Evolutionary conservation across 1,140 invertebrate species (phyloP), one percentile per base, ranked within the genome.

Genomic region (Zaprionus vittiger): DNA sequence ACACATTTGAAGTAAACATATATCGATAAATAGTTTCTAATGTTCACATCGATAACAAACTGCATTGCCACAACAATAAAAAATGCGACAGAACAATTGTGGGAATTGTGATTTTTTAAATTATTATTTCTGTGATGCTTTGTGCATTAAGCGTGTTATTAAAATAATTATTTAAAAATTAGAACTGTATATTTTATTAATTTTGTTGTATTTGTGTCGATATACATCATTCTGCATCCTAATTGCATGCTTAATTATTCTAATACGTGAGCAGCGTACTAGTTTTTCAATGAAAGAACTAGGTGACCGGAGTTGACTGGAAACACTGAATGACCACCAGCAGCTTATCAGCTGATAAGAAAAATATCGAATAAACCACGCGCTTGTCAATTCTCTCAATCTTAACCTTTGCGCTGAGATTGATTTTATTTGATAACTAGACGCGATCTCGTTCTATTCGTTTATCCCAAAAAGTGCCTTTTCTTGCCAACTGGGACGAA

Each of bases 291-390:
- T 26, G 12, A 31, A 14, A 15, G 37, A 47, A 54, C 47, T 34
- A 24, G 11, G 3, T 28, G 20, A 65, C 9, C 34, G 17, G 20
- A 57, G 12, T 14, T 31, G 37, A 20, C 4, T 44, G 37, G 59
- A 20, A 60, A 54, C 57, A 15, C 67, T 20, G 15, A 12, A 7
- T 11, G 24, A 6, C 20, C 47, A 49, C 47, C 17, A 15, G 9
- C 11, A 24, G 28, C 57, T 52, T 52, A 52, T 52, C 47, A 69
- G 67, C 67, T 69, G 67, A 69, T 61, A 69, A 61, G n/a, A 66
- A 66, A 54, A 54, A 54, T 60, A 69, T 31, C 55, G 41, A 37
- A 28, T 26, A 65, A 59, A 49, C 63, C 71, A 73, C 64, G 71
- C 64, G 56, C 56, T 59, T 68, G 31, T 54, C 24, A 41, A 17